Base-by-base conservation (phyloP, 2,797 vertebrate species). In the Podarcis lilfordi region DNA sequence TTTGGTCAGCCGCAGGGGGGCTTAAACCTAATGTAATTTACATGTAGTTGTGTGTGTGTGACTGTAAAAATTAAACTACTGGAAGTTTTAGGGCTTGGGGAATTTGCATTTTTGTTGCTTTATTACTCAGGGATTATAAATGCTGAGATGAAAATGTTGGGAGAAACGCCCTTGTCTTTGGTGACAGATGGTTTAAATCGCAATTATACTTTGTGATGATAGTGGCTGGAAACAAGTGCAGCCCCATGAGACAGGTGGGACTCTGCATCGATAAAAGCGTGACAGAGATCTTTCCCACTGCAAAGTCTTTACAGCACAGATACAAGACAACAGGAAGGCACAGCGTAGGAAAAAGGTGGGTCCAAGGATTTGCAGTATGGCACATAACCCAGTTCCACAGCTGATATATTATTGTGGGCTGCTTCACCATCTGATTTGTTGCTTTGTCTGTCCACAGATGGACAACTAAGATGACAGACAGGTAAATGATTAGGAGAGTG, bases 131-230 rank as follows among this genome's bases (percentile, higher is more conserved):
- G 43, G 32, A 45, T 27, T 43, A 25, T 64, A 90, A 82, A 78
- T 84, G 3, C 3, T 89, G 3, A 27, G 43, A 68, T 77, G 89
- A 59, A 10, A 50, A 19, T 85, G 8, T 43, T 21, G 61, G 68
- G 35, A 82, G 61, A 80, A 13, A 11, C 74, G 80, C 82, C 11
- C 77, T 71, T 23, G 1, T 3, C 6, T 88, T 84, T 21, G 6
- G 90, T 85, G 5, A 80, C 25, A 91, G 91, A 89, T 9, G 1
- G 25, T 87, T 83, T 68, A 88, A 77, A 37, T 83, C 69, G 64
- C 25, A 82, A 77, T 77, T 83, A 69, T 68, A 37, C 25, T 40
- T 77, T 77, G 8, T 55, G 61, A 61, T 61, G 59, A 77, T 29
- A 83, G 27, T 75, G 86, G 27, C 29, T 75, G n/a, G 50, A 74